Percentiles rank a stretch among this genome's conserved stretches.
These are phyloP conservation scores for Polietes domitor DNA, from an alignment of 2,888 invertebrate species.

Conservation along the genomic window DNA sequence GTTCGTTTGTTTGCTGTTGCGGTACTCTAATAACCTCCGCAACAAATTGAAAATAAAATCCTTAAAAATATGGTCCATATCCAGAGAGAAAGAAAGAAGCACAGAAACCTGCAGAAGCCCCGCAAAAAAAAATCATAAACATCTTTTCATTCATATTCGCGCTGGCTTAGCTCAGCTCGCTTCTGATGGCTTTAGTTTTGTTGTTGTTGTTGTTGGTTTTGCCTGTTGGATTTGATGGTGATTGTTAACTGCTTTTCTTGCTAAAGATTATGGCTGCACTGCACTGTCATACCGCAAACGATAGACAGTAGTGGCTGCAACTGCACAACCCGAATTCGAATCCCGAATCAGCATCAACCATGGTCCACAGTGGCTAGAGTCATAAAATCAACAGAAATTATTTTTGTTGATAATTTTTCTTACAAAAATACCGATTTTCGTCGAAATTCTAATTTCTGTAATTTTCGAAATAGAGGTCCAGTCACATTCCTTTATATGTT, in stretches of 20 bases:
- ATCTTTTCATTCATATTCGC: constrained; percentile 55
- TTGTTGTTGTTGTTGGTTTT: constrained; percentile 21
- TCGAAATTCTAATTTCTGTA: too few species aligned
- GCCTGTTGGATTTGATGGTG: constrained; percentile 45
- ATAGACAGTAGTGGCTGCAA: constrained; percentile 53
- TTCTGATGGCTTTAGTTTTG: background rate
- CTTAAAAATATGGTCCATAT: constrained; percentile 57
- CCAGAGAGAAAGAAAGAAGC: constrained; percentile 27
- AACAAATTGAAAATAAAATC: constrained; percentile 64
- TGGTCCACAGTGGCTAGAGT: constrained; percentile 1
- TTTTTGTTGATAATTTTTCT: too few species aligned
- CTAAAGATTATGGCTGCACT: constrained; percentile 55
- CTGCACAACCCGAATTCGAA: too few species aligned
- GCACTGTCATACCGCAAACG: constrained; percentile 23
- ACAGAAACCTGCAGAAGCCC: background rate
- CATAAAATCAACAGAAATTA: too few species aligned
- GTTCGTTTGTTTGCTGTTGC: background rate
- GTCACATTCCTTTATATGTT: too few species aligned
- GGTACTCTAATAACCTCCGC: constrained; percentile 56
- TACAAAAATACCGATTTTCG: too few species aligned
- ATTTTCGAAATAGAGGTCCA: too few species aligned
- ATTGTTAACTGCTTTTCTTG: constrained; percentile 66
- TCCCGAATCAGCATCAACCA: background rate
- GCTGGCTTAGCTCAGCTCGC: background rate
- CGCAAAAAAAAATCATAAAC: constrained; percentile 49